Conservation (phyloP, 2,888 invertebrate genomes). For the Mechanitis messenoides region DNA sequence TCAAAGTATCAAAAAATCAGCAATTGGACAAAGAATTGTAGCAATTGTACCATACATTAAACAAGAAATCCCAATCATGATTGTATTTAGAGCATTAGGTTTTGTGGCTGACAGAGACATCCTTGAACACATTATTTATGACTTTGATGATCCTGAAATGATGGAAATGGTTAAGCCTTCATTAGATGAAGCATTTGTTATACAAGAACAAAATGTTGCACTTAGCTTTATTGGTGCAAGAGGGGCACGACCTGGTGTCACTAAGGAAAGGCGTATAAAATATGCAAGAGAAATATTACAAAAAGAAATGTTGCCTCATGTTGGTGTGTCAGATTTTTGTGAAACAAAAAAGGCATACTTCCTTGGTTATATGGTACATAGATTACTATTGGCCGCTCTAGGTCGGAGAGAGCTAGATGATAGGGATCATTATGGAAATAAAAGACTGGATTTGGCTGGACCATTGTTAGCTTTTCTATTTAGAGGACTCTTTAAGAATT, state of each 20-base stretch:
- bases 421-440: slow-evolving; percentile 99
- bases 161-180: slow-evolving; percentile 99
- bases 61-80: slow-evolving; percentile 99
- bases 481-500: slow-evolving; percentile 95
- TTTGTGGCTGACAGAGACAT: slow-evolving; percentile 99
- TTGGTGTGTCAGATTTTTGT: slow-evolving; percentile 99
- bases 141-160: slow-evolving; percentile 99
- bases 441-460: slow-evolving; percentile 97
- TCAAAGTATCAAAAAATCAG: slow-evolving; percentile 98
- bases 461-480: slow-evolving; percentile 97
- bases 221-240: slow-evolving; percentile 98
- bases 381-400: slow-evolving; percentile 93
- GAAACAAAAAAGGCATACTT: slow-evolving; percentile 99
- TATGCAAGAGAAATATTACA: slow-evolving; percentile 99
- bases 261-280: slow-evolving; percentile 98
- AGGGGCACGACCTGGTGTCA: slow-evolving; percentile 98
- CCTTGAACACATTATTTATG: slow-evolving; percentile 99
- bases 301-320: slow-evolving; percentile 99
- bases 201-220: slow-evolving; percentile 99
- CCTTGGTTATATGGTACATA: slow-evolving; percentile 99
- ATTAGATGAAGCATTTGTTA: slow-evolving; percentile 98
- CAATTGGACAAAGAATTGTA: slow-evolving; percentile 98
- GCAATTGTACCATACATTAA: slow-evolving; percentile 99
- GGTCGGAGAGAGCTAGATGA: slow-evolving; percentile 98
- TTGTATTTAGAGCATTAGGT: slow-evolving; percentile 98